A percentile compares a stretch with the other conserved stretches of the same genome.
phyloP scores from a whole-genome alignment of 2,888 invertebrate species.

The Dexiosoma caninum region DNA sequence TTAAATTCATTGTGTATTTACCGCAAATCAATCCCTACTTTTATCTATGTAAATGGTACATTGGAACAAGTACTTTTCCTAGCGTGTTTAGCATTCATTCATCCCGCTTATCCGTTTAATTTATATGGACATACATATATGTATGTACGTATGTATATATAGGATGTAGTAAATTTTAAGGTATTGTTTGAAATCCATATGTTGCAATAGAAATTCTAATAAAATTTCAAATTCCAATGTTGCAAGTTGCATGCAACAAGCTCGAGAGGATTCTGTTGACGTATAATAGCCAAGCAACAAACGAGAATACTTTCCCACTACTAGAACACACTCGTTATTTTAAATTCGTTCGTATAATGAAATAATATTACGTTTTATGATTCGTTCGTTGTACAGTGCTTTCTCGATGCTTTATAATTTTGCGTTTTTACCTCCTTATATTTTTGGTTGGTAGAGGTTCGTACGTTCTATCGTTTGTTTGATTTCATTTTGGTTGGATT shows the following conservation, averaged over 20 bases:
- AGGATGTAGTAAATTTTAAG: neutral
- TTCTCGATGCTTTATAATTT: constrained; percentile 17
- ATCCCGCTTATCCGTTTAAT: too few relatives aligned
- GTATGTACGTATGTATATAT: too few relatives aligned
- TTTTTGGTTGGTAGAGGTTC: constrained; percentile 48
- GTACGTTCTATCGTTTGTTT: constrained; percentile 53
- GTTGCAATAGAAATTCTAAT: neutral
- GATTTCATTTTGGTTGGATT: constrained; percentile 51
- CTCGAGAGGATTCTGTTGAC: neutral
- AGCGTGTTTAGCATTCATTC: too few relatives aligned
- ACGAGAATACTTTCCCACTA: neutral
- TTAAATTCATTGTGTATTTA: too few relatives aligned
- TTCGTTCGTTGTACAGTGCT: constrained; percentile 15
- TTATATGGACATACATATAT: too few relatives aligned
- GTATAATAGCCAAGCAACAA: neutral
- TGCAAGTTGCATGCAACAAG: constrained; percentile 19
- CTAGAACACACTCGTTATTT: constrained; percentile 23
- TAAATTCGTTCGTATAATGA: constrained; percentile 12
- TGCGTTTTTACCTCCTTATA: constrained; percentile 40
- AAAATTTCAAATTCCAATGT: neutral
- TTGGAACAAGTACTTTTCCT: too few relatives aligned
- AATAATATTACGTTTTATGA: constrained; percentile 29
- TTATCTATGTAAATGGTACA: too few relatives aligned
- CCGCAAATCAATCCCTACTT: too few relatives aligned
- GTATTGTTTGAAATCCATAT: neutral